Conservation (phyloP, 2,888 invertebrate species). For the Amitus sp. region DNA sequence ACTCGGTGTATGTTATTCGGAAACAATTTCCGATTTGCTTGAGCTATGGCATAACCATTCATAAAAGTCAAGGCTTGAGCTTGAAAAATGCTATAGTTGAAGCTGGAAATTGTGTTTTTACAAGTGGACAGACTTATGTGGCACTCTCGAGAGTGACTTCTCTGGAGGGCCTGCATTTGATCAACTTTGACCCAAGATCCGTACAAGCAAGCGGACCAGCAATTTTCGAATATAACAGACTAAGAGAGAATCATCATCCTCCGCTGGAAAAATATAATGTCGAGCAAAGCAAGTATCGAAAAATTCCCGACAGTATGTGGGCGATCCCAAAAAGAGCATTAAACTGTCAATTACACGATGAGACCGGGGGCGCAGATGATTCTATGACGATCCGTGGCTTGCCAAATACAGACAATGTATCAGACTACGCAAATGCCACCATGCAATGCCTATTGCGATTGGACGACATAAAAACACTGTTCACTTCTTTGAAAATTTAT, state of each 20-base stretch:
- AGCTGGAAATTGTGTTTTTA: slow-evolving; percentile 34
- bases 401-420: too few relatives aligned
- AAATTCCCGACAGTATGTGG: too few relatives aligned
- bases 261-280: too few relatives aligned
- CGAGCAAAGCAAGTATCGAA: too few relatives aligned
- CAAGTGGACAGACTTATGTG: slow-evolving; percentile 40
- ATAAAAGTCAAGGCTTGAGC: slow-evolving; percentile 40
- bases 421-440: too few relatives aligned
- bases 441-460: too few relatives aligned
- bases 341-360: too few relatives aligned
- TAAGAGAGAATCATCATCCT: slow-evolving; percentile 29
- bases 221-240: slow-evolving; percentile 40
- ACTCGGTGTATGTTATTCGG: slow-evolving; percentile 13
- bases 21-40: slow-evolving; percentile 23
- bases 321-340: too few relatives aligned
- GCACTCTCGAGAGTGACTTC: slow-evolving; percentile 39
- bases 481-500: too few relatives aligned
- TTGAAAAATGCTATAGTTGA: slow-evolving; percentile 35
- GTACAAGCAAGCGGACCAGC: slow-evolving; percentile 34
- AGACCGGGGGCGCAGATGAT: too few relatives aligned
- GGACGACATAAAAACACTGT: too few relatives aligned
- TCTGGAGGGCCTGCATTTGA: slow-evolving; percentile 39
- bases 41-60: slow-evolving; percentile 28
- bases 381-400: too few relatives aligned
- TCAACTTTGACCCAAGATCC: slow-evolving; percentile 41